These are phyloP conservation scores for Bedellia somnulentella DNA, from an alignment of 2,888 invertebrate genomes.

Conservation along the genomic window DNA sequence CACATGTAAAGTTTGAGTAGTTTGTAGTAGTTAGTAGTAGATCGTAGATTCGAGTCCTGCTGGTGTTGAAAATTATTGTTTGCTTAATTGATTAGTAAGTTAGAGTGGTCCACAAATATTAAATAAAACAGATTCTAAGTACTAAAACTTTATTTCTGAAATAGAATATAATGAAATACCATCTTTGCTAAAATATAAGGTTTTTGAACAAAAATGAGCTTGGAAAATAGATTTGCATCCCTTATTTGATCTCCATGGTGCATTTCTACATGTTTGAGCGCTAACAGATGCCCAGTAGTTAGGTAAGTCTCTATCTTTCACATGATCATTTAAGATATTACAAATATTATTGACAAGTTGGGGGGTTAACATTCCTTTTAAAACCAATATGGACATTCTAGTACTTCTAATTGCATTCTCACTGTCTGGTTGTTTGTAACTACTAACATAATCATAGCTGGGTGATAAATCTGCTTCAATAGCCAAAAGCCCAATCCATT, in stretches of 20 bases:
- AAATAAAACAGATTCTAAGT: no score
- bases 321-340: conserved; percentile 21
- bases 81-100: no score
- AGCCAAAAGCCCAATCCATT: conserved; percentile 44
- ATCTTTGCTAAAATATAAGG: conserved; percentile 26
- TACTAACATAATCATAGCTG: conserved; percentile 30
- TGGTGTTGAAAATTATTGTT: no score
- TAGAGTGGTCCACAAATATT: no score
- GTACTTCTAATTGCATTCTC: conserved; percentile 22
- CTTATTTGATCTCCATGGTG: conserved; percentile 29
- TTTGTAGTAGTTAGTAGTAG: no score
- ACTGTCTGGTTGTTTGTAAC: conserved; percentile 31
- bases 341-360: conserved; percentile 20
- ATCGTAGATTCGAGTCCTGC: no score
- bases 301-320: conserved; percentile 18
- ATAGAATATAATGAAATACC: no score
- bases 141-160: no score
- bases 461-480: conserved; percentile 22
- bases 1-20: no score
- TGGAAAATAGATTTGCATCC: conserved; percentile 31
- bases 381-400: conserved; percentile 27
- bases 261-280: conserved; percentile 32
- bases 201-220: conserved; percentile 32
- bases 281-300: conserved; percentile 37
- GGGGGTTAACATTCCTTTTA: conserved; percentile 33